Evolutionary conservation across 1,140 invertebrate genomes (phyloP).

Genomic region (Mylabris phalerata): DNA sequence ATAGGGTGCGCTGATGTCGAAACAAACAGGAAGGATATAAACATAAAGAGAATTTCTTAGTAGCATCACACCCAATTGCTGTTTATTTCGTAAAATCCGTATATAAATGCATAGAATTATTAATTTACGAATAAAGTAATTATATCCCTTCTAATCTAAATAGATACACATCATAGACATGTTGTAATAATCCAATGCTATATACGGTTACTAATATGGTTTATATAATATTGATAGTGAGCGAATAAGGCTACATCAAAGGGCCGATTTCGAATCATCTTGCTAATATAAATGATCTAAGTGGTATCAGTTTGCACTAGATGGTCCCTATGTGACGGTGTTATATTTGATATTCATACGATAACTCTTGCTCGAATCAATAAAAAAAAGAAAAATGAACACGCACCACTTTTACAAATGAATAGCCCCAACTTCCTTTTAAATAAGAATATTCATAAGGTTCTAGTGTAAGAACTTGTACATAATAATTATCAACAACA

Average conservation of each 20-base stretch:
- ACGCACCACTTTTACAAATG: too few relatives aligned
- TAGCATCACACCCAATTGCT: slow-evolving; percentile 15
- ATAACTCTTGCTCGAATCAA: too few relatives aligned
- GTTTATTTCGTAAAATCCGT: slow-evolving; percentile 18
- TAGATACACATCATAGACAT: neutral
- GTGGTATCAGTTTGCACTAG: too few relatives aligned
- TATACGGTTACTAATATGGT: neutral
- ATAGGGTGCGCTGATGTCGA: slow-evolving; percentile 10
- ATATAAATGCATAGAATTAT: slow-evolving; percentile 18
- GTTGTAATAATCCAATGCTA: neutral
- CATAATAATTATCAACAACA: too few relatives aligned
- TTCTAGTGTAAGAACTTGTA: too few relatives aligned
- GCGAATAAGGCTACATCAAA: neutral
- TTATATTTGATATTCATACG: too few relatives aligned
- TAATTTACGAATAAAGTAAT: slow-evolving; percentile 15
- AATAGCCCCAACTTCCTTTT: too few relatives aligned
- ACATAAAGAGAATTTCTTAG: slow-evolving; percentile 17
- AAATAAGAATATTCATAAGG: too few relatives aligned
- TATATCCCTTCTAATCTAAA: neutral
- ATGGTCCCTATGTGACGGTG: too few relatives aligned
- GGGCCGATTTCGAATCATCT: neutral
- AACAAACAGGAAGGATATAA: slow-evolving; percentile 4
- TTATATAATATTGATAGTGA: slow-evolving; percentile 2
- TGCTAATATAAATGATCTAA: neutral
- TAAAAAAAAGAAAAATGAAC: too few relatives aligned